phyloP scores from a whole-genome alignment of 2,113 vertebrate genomes.

The Porphyrio hochstetteri region DNA sequence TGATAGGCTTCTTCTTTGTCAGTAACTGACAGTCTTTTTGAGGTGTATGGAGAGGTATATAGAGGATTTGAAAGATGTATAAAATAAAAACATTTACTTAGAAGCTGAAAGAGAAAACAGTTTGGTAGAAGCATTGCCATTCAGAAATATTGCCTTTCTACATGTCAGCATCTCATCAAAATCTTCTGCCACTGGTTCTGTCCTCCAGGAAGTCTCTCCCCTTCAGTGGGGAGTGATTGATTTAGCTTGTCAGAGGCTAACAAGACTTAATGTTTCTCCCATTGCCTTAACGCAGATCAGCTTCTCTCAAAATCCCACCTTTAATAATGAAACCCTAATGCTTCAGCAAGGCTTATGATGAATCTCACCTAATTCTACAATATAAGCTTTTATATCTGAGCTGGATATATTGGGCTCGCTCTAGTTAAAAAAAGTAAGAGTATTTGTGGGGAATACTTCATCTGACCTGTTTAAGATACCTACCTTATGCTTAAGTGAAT shows the following conservation, averaged over 20 bases:
- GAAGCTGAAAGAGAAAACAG: not conserved
- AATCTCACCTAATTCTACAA: not conserved
- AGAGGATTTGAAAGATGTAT: not conserved
- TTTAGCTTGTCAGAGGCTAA: not conserved
- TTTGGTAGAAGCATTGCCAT: not conserved
- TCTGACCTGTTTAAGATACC: not conserved
- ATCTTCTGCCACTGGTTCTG: not conserved
- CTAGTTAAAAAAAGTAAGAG: not conserved
- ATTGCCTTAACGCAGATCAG: not conserved
- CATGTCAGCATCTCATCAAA: not conserved
- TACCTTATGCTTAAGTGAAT: not conserved
- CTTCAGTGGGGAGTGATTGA: not conserved
- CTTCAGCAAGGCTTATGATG: not conserved
- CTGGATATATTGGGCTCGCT: not conserved
- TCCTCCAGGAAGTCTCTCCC: not conserved
- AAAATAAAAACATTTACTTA: not conserved
- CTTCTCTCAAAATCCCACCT: not conserved
- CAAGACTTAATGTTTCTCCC: not conserved
- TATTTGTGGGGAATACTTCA: not conserved
- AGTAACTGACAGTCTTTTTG: not conserved
- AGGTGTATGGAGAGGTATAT: not conserved
- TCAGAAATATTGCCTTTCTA: not conserved
- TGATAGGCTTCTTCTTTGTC: not conserved
- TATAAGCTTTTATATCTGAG: not conserved
- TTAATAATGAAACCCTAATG: not conserved